Evolutionary conservation across 1,140 invertebrate species (phyloP).

Genomic region (Helicoverpa armigera): DNA sequence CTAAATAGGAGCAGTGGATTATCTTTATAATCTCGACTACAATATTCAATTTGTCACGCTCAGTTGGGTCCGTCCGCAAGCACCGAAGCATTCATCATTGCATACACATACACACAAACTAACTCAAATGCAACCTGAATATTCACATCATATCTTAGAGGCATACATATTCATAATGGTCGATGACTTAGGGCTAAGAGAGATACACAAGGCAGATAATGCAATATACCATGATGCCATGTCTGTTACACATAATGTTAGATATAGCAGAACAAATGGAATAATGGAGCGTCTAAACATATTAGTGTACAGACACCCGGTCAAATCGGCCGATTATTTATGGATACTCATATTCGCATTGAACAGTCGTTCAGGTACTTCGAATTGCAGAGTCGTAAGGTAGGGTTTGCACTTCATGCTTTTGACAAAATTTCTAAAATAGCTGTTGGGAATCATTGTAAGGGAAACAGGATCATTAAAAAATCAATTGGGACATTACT

Average conservation of each 20-base stretch:
- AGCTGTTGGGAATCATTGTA: too few relatives aligned
- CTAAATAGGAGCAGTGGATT: background rate
- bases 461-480: too few relatives aligned
- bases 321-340: background rate
- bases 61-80: background rate
- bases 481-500: too few relatives aligned
- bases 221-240: background rate
- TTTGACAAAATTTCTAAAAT: too few relatives aligned
- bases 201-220: background rate
- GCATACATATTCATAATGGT: slow-evolving; percentile 21
- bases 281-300: background rate
- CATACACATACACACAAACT: background rate
- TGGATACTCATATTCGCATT: background rate
- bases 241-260: slow-evolving; percentile 6
- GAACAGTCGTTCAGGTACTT: background rate
- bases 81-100: slow-evolving; percentile 18
- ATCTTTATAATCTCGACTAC: slow-evolving; percentile 1
- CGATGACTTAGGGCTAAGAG: slow-evolving; percentile 5
- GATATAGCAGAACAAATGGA: slow-evolving; percentile 10
- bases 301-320: background rate
- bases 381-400: background rate
- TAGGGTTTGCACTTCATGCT: too few relatives aligned
- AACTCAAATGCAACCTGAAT: slow-evolving; percentile 33
- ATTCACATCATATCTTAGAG: slow-evolving; percentile 2
- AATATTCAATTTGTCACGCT: slow-evolving; percentile 12